Evolutionary conservation across 2,888 invertebrate species (phyloP).

Genomic region (Dexiosoma caninum): DNA sequence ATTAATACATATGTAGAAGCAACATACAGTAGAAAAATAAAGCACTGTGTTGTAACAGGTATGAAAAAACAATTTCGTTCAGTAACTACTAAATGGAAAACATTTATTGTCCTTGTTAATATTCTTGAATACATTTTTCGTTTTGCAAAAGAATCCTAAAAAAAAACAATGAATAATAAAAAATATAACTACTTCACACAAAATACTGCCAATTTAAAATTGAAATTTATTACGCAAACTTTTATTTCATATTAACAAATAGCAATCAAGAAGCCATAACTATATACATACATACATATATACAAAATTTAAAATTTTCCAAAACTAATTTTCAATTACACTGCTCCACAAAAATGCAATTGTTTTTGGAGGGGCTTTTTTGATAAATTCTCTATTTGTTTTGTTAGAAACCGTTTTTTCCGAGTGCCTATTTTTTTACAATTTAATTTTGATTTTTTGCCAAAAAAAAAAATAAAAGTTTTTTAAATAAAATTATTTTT

Average conservation of each 20-base stretch:
- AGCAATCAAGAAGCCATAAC: too few relatives aligned
- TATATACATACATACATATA: too few relatives aligned
- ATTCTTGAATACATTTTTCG: not conserved
- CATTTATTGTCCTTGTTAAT: not conserved
- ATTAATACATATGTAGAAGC: not conserved
- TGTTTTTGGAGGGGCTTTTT: too few relatives aligned
- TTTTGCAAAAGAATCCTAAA: not conserved
- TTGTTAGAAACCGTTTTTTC: too few relatives aligned
- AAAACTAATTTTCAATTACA: not conserved
- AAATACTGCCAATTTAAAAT: slow-evolving; percentile 45
- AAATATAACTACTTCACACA: slow-evolving; percentile 36
- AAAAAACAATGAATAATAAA: not conserved
- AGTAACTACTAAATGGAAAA: not conserved
- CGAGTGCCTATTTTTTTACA: too few relatives aligned
- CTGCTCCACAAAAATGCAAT: too few relatives aligned
- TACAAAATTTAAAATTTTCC: too few relatives aligned
- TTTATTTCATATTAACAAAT: not conserved
- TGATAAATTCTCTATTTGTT: too few relatives aligned
- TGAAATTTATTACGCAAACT: slow-evolving; percentile 1
- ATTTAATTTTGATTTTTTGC: too few relatives aligned
- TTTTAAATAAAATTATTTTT: too few relatives aligned
- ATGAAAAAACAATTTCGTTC: not conserved
- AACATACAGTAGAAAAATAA: too few relatives aligned
- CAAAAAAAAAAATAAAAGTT: too few relatives aligned
- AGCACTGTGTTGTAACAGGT: not conserved